Conservation (phyloP, 1,140 invertebrate species). For the Euura saliciscinereae region DNA sequence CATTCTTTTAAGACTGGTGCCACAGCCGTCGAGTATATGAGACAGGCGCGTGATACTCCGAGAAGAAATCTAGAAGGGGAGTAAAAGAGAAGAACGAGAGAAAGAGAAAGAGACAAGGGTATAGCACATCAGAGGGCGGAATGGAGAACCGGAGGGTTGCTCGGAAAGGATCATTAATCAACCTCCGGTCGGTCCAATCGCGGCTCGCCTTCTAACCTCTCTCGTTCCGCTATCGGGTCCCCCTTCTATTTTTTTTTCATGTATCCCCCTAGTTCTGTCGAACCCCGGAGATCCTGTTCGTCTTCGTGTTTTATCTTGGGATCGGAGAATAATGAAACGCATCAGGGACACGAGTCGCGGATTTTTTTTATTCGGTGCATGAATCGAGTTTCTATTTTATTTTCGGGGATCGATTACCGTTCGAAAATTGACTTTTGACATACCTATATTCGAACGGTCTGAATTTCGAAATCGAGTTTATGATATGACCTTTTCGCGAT, state of each 20-base stretch:
- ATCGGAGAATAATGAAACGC: conserved; percentile 1
- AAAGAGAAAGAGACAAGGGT: neutral
- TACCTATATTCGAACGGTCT: no score
- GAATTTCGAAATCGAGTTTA: no score
- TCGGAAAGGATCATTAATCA: conserved; percentile 18
- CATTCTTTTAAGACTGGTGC: neutral
- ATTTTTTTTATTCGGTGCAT: no score
- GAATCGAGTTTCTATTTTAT: no score
- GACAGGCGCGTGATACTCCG: no score
- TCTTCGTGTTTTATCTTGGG: conserved; percentile 24
- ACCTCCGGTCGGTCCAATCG: conserved; percentile 19
- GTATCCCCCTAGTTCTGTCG: neutral
- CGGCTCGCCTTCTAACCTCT: conserved; percentile 13
- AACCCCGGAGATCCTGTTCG: neutral
- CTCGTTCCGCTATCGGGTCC: conserved; percentile 10
- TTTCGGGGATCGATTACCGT: no score
- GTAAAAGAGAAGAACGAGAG: neutral
- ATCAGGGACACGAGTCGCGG: no score
- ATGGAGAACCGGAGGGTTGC: conserved; percentile 1
- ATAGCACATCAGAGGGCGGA: neutral
- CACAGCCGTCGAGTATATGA: no score
- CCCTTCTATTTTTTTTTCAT: conserved; percentile 21
- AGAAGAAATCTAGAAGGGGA: neutral
- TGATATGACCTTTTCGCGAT: no score
- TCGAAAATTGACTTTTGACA: no score